phyloP scores from a whole-genome alignment of 2,888 invertebrate genomes.

The Apotomis betuletana region DNA sequence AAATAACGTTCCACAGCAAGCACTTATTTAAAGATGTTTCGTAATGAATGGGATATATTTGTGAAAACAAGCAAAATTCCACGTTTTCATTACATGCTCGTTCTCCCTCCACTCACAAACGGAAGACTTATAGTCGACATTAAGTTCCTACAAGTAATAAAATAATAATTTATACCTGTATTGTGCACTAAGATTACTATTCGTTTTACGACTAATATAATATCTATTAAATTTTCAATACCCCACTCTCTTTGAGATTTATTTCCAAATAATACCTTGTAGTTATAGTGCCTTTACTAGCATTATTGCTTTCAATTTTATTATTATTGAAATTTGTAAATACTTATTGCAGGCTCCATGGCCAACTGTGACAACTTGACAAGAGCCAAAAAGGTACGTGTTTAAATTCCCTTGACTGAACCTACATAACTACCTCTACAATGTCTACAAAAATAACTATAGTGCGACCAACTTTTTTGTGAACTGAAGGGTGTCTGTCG shows the following conservation, averaged over 20 bases:
- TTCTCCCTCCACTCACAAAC: neutral
- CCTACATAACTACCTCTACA: no score
- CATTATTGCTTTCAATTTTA: neutral
- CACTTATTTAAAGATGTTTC: constrained; percentile 17
- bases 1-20: constrained; percentile 12
- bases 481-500: no score
- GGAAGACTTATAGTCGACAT: neutral
- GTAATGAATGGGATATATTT: constrained; percentile 16
- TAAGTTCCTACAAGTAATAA: constrained; percentile 5
- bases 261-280: neutral
- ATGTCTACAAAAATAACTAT: no score
- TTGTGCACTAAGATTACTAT: constrained; percentile 1
- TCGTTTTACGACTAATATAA: neutral
- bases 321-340: no score
- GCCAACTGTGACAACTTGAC: no score
- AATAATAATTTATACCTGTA: constrained; percentile 10
- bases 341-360: no score
- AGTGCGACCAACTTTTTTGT: no score
- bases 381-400: no score
- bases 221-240: neutral
- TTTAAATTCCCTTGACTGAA: no score
- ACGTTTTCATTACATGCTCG: neutral
- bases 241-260: neutral
- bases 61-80: constrained; percentile 20
- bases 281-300: no score